These are phyloP conservation scores for Thecocarcelia acutangulata DNA, from an alignment of 2,888 invertebrate genomes.

Conservation along the genomic window DNA sequence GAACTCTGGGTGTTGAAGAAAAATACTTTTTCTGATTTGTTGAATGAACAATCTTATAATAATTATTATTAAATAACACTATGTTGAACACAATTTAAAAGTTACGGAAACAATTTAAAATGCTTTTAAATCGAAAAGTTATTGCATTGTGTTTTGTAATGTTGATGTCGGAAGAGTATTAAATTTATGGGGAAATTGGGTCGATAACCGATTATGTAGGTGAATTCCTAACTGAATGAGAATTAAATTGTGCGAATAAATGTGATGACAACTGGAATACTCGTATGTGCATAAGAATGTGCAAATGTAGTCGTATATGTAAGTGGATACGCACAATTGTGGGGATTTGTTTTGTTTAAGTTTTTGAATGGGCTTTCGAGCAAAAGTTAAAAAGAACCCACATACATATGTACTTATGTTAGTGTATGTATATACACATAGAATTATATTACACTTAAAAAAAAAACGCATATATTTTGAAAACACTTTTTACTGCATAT, in stretches of 20 bases:
- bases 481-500: no score
- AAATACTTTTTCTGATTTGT: slow-evolving; percentile 24
- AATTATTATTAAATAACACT: slow-evolving; percentile 17
- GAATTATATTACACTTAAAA: no score
- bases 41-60: background rate
- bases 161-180: slow-evolving; percentile 1
- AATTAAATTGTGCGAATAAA: slow-evolving; percentile 52
- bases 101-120: slow-evolving; percentile 25
- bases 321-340: slow-evolving; percentile 26
- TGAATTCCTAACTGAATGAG: slow-evolving; percentile 38
- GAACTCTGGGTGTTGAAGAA: slow-evolving; percentile 27
- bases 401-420: no score
- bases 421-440: no score
- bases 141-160: background rate
- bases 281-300: background rate
- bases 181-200: slow-evolving; percentile 30
- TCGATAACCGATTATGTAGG: slow-evolving; percentile 57
- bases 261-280: slow-evolving; percentile 29
- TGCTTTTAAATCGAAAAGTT: slow-evolving; percentile 10
- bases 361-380: slow-evolving; percentile 15
- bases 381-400: background rate
- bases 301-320: background rate
- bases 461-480: no score
- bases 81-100: background rate
- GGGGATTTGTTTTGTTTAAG: slow-evolving; percentile 25